Evolutionary conservation across 2,888 invertebrate genomes (phyloP).

Genomic region (Drosophila paranaensis): DNA sequence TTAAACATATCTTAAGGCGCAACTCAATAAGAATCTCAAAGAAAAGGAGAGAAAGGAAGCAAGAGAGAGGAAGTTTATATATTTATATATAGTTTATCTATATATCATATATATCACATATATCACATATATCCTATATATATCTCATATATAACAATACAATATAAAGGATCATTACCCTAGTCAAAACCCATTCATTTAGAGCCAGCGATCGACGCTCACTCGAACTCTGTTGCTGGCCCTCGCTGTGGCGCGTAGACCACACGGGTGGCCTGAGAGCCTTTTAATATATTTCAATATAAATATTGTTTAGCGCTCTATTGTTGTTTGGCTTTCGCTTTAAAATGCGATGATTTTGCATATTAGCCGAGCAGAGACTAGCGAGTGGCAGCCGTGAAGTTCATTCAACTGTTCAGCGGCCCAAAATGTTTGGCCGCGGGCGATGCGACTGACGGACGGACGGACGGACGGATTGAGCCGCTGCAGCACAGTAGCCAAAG

Average conservation of each 20-base stretch:
- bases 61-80: too few relatives aligned
- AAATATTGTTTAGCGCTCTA: constrained; percentile 72
- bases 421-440: constrained; percentile 23
- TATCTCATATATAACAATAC: too few relatives aligned
- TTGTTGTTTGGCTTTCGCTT: constrained; percentile 67
- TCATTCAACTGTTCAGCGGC: constrained; percentile 57
- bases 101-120: too few relatives aligned
- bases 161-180: neutral
- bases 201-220: constrained; percentile 1
- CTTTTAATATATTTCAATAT: constrained; percentile 57
- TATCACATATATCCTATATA: too few relatives aligned
- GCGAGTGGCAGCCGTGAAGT: constrained; percentile 43
- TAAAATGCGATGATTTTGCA: constrained; percentile 69
- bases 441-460: neutral
- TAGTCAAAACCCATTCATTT: neutral
- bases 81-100: too few relatives aligned
- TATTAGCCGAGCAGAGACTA: constrained; percentile 49
- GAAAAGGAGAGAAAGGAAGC: neutral
- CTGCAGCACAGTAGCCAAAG: constrained; percentile 59
- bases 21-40: neutral
- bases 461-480: constrained; percentile 7
- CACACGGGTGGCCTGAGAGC: constrained; percentile 62
- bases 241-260: constrained; percentile 20
- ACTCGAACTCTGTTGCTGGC: neutral
- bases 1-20: neutral